These are phyloP conservation scores for Nicator chloris DNA, from an alignment of 2,113 vertebrate genomes.

Conservation along the genomic window DNA sequence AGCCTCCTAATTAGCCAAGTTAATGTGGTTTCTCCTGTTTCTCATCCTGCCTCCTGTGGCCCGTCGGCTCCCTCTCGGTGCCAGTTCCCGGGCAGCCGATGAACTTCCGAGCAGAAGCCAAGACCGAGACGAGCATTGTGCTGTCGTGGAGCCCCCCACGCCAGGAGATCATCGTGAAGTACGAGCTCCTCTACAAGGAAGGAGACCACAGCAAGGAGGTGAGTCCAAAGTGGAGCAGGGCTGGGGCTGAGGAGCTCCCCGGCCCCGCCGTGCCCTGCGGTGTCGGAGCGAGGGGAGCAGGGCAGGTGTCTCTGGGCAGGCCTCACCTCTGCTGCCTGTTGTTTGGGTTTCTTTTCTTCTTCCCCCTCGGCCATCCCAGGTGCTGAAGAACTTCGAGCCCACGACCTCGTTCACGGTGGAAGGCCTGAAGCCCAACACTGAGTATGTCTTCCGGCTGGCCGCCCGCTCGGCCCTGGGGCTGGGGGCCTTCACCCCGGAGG, in stretches of 20 bases:
- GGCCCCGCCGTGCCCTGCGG: accelerated
- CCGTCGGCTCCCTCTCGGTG: accelerated
- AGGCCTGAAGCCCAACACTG: slow-evolving; percentile 90
- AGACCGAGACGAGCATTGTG: slow-evolving; percentile 88
- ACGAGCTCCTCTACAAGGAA: slow-evolving; percentile 88
- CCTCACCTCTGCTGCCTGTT: background rate
- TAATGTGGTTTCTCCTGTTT: background rate
- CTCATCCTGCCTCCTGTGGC: background rate
- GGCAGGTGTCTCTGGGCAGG: background rate
- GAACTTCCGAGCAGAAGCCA: slow-evolving; percentile 91
- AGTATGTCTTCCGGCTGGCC: slow-evolving; percentile 93
- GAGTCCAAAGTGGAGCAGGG: background rate
- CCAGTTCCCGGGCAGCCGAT: slow-evolving; percentile 94
- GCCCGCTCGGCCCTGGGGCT: slow-evolving; percentile 91
- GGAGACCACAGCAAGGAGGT: slow-evolving; percentile 81
- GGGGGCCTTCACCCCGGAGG: slow-evolving; percentile 92
- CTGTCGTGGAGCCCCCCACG: slow-evolving; percentile 91
- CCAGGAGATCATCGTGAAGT: slow-evolving; percentile 90
- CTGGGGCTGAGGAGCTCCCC: background rate
- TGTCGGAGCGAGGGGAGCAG: background rate
- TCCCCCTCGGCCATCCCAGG: slow-evolving; percentile 62
- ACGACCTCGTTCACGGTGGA: slow-evolving; percentile 85
- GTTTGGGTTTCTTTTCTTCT: background rate
- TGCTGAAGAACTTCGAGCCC: slow-evolving; percentile 85
- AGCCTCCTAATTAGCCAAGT: background rate